Conservation (phyloP, 2,113 vertebrate species). For the Callipepla californica region DNA sequence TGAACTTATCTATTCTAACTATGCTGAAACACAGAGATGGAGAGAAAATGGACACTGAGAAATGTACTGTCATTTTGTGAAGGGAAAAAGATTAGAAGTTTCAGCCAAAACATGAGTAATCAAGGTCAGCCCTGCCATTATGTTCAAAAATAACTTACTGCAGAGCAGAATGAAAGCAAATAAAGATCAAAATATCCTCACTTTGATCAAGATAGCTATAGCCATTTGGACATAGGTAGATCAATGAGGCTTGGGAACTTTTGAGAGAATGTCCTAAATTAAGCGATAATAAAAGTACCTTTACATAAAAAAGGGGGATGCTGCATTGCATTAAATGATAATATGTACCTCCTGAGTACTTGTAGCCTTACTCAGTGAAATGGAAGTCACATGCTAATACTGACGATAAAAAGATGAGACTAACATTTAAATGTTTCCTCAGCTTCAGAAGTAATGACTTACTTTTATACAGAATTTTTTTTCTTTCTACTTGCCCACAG, state of each 20-base stretch:
- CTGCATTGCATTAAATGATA: background rate
- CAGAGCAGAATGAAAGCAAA: background rate
- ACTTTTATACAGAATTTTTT: background rate
- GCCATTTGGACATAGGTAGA: background rate
- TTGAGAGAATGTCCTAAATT: background rate
- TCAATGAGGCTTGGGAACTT: background rate
- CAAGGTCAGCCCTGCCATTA: slow-evolving; percentile 12
- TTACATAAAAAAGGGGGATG: background rate
- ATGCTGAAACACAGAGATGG: background rate
- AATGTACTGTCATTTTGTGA: background rate
- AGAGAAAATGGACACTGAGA: background rate
- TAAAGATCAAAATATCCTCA: background rate
- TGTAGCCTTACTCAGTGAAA: background rate
- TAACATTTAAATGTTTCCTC: background rate
- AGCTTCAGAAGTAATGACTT: background rate
- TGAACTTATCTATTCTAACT: background rate
- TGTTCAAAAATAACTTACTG: slow-evolving; percentile 22
- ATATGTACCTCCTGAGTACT: background rate
- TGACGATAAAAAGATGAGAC: background rate
- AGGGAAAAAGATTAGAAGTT: background rate
- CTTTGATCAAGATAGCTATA: background rate
- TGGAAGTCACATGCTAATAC: background rate
- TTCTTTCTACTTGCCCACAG: background rate
- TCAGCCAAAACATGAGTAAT: background rate
- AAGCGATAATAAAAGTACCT: background rate